Base-by-base conservation (phyloP, 2,888 invertebrate species). In the Dicranocentrus wangi region DNA sequence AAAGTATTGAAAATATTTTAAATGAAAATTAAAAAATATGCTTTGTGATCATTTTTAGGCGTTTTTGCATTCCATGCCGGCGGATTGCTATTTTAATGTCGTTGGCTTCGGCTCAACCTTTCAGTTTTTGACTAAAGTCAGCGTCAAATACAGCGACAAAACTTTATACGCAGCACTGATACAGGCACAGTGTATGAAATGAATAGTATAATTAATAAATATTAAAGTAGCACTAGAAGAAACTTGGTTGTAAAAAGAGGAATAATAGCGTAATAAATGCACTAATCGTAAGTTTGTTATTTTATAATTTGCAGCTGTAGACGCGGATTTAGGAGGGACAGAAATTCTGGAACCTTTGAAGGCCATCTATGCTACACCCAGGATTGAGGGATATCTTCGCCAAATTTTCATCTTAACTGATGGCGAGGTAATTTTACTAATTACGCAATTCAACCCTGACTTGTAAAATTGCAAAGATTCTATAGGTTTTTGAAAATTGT, bases 1-100 rank as follows among this genome's bases (percentile, higher is more conserved):
- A n/a, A n/a, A n/a, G n/a, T n/a, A n/a, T n/a, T n/a, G n/a, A n/a
- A n/a, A n/a, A n/a, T n/a, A n/a, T n/a, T n/a, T n/a, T n/a, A n/a
- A n/a, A n/a, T n/a, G n/a, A n/a, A n/a, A n/a, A n/a, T n/a, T n/a
- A n/a, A n/a, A n/a, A n/a, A n/a, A n/a, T n/a, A n/a, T n/a, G n/a
- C n/a, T n/a, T n/a, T n/a, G n/a, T n/a, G n/a, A n/a, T n/a, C n/a
- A n/a, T n/a, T n/a, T n/a, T n/a, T n/a, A 85, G 84, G 77, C 89
- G 10, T 87, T 88, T 19, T 87, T 90, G 1, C 87, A 88, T 47
- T 87, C 87, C 21, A 79, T 90, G 69, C 88, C 89, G 3, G 60
- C 85, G 1, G 83, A 87, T 17, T 88, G 88, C 81, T 87, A 87
- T 51, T 89, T 90, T 86, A 90, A 90, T 83, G 84, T 90, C 15